Base-by-base conservation (phyloP, 2,888 invertebrate species). In the Thysanoteuthis rhombus region DNA sequence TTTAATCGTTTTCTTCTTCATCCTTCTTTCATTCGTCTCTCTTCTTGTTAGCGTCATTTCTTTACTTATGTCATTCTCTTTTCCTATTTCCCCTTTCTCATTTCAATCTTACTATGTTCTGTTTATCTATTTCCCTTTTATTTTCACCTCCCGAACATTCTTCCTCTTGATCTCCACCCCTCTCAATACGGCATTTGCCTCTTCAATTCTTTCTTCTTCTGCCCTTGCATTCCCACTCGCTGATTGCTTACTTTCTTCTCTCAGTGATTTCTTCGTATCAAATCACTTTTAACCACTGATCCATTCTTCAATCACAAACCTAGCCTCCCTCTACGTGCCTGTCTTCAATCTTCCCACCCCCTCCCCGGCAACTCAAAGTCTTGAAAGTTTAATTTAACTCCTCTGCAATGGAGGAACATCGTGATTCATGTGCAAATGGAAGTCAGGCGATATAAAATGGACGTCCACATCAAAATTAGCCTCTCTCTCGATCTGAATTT, bases 101-200 rank as follows among this genome's bases (percentile, higher is more conserved):
- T 8, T n/a, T 4, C 10, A 10, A 75, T 75, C 16, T 12, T 75
- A 0, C 0, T 36, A 1, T n/a, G 6, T 10, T 3, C 12, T n/a
- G 6, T n/a, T n/a, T 75, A 0, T n/a, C 4, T 75, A 0, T n/a
- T 0, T n/a, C 16, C 19, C 16, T n/a, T n/a, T 75, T 19, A 0
- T 19, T 75, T 36, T 75, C 12, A 12, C 4, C 36, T 36, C 16
- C 1, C 0, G 1, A n/a, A 12, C n/a, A 0, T 19, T n/a, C 10
- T 5, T 58, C 58, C 0, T 4, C 8, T 32, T 45, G 1, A 12
- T 58, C 58, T n/a, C n/a, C n/a, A n/a, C n/a, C n/a, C n/a, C n/a
- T n/a, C n/a, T n/a, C n/a, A n/a, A n/a, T n/a, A n/a, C n/a, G n/a
- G n/a, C n/a, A n/a, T n/a, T n/a, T n/a, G n/a, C n/a, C n/a, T n/a